These are phyloP conservation scores for Antheraea yamamai DNA, from an alignment of 2,888 invertebrate genomes.

Conservation along the genomic window DNA sequence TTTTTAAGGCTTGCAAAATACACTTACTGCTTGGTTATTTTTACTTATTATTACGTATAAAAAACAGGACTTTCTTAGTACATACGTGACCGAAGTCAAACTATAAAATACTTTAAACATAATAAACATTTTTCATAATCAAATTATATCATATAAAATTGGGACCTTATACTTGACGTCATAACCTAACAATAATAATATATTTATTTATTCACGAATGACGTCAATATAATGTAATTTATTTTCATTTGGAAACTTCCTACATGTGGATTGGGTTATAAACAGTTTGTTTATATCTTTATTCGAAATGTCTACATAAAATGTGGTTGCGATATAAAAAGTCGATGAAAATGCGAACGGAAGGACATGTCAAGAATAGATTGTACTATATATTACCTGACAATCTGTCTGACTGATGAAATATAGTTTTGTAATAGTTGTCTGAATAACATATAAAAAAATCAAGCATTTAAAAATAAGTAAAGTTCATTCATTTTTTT, in stretches of 20 bases:
- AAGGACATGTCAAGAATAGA: background rate
- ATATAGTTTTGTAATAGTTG: too few species aligned
- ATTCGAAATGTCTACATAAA: background rate
- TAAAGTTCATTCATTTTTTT: too few species aligned
- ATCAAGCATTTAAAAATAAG: too few species aligned
- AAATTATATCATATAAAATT: background rate
- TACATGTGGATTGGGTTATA: background rate
- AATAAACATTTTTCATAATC: too few species aligned
- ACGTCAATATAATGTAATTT: slow-evolving; percentile 7
- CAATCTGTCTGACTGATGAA: too few species aligned
- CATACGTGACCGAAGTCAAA: too few species aligned
- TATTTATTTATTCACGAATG: background rate
- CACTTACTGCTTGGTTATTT: too few species aligned
- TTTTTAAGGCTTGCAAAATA: too few species aligned
- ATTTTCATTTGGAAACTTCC: background rate
- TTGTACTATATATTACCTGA: background rate
- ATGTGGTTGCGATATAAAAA: background rate
- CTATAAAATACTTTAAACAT: too few species aligned
- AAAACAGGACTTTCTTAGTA: too few species aligned
- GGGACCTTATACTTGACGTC: background rate
- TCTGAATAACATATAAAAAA: too few species aligned
- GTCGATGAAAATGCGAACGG: background rate
- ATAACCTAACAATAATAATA: background rate
- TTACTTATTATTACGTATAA: too few species aligned
- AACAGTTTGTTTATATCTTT: background rate